Conservation (phyloP, 2,888 invertebrate genomes). For the Dryocosmus kuriphilus region DNA sequence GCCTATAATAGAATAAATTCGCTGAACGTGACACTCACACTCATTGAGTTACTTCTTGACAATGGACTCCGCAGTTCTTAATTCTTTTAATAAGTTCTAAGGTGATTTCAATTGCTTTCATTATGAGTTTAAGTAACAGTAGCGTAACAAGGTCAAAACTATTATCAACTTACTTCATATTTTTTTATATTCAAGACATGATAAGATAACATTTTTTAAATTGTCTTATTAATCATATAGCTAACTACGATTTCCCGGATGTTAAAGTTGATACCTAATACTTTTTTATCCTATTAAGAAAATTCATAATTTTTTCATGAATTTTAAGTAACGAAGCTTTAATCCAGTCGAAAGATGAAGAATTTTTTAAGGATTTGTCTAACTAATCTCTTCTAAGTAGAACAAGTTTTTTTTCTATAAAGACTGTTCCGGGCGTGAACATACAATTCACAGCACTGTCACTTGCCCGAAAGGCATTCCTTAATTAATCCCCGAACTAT, state of each 20-base stretch:
- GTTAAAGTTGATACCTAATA: not conserved
- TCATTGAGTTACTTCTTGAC: not conserved
- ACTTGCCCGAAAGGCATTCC: not conserved
- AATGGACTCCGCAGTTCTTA: not conserved
- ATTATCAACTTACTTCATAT: not conserved
- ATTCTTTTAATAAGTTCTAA: not conserved
- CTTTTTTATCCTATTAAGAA: not conserved
- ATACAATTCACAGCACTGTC: not conserved
- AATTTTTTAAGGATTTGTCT: not conserved
- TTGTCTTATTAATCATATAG: not conserved
- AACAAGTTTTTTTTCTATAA: not conserved
- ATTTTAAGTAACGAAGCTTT: not conserved
- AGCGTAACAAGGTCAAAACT: not conserved
- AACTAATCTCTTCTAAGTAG: not conserved
- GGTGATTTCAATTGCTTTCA: not conserved
- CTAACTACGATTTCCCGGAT: not conserved
- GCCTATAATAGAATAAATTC: not conserved
- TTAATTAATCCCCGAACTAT: slow-evolving; percentile 8
- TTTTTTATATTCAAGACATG: not conserved
- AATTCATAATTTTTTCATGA: not conserved
- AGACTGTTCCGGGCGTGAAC: not conserved
- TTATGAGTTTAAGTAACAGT: not conserved
- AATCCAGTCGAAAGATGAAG: not conserved
- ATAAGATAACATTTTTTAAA: not conserved
- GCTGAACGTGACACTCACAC: not conserved